phyloP scores from a whole-genome alignment of 2,113 vertebrate species.

The Cricetomys ansorgei region DNA sequence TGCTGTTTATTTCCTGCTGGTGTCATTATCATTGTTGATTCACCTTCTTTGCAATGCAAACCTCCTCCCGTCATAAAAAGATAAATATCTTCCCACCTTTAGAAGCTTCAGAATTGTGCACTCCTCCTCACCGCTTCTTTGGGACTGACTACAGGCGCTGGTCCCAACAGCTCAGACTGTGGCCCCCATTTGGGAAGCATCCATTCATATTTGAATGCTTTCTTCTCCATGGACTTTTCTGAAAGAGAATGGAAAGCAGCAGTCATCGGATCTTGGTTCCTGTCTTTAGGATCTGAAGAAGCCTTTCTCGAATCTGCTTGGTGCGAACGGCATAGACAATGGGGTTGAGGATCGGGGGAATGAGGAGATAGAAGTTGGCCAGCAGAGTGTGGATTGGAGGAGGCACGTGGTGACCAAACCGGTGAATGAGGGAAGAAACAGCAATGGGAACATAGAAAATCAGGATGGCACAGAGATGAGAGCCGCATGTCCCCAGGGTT shows the following conservation, averaged over 20 bases:
- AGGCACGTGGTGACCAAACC: conserved; percentile 73
- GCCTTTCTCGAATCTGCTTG: conserved; percentile 68
- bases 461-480: conserved; percentile 77
- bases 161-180: not conserved
- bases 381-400: conserved; percentile 76
- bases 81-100: not conserved
- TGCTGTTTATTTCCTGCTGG: not conserved
- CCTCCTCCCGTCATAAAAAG: not conserved
- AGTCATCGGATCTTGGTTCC: conserved; percentile 51
- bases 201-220: not conserved
- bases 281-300: conserved; percentile 67
- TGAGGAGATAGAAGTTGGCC: conserved; percentile 79
- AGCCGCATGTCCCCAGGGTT: conserved; percentile 77
- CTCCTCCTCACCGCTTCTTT: not conserved
- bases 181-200: not conserved
- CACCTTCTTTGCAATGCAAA: not conserved
- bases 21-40: not conserved
- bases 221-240: not conserved
- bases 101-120: not conserved
- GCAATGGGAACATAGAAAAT: conserved; percentile 79
- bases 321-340: conserved; percentile 75
- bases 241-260: not conserved
- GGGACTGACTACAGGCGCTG: conserved; percentile 27
- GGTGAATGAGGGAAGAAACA: conserved; percentile 77
- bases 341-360: conserved; percentile 81